These are phyloP conservation scores for Yoshiicerus persimilis DNA, from an alignment of 1,140 invertebrate genomes.

Conservation along the genomic window DNA sequence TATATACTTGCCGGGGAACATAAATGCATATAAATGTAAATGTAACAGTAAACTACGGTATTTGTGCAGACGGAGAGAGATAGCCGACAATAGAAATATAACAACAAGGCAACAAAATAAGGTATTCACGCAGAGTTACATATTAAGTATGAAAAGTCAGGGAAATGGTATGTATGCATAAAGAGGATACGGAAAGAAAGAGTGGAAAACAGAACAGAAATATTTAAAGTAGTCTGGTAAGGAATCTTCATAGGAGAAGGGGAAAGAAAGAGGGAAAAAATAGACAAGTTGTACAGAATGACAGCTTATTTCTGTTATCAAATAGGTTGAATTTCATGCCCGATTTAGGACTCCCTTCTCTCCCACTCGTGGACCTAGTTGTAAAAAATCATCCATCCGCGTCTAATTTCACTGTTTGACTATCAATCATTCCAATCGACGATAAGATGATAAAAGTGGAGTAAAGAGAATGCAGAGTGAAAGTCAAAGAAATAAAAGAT, in stretches of 20 bases:
- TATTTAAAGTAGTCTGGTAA: conserved; percentile 39
- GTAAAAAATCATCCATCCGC: conserved; percentile 35
- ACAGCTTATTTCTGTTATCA: conserved; percentile 46
- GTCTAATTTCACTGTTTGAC: conserved; percentile 39
- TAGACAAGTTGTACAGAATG: conserved; percentile 43
- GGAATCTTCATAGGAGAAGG: conserved; percentile 18
- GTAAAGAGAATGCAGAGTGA: background rate
- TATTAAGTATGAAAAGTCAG: background rate
- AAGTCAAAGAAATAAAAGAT: background rate
- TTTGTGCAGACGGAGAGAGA: background rate
- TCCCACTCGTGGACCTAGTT: background rate
- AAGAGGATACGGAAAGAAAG: background rate
- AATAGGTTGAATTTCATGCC: conserved; percentile 46
- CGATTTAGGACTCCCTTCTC: conserved; percentile 42
- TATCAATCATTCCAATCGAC: conserved; percentile 40
- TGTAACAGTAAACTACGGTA: background rate
- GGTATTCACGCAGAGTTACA: background rate
- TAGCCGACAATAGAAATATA: background rate
- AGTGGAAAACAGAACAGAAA: conserved; percentile 26
- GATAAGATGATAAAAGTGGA: background rate
- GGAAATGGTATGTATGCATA: background rate
- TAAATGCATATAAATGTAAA: background rate
- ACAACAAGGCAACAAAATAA: background rate
- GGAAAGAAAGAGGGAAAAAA: conserved; percentile 29
- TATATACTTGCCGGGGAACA: background rate